Evolutionary conservation across 2,113 vertebrate genomes (phyloP).

Genomic region (Microcebus lehilahytsara): DNA sequence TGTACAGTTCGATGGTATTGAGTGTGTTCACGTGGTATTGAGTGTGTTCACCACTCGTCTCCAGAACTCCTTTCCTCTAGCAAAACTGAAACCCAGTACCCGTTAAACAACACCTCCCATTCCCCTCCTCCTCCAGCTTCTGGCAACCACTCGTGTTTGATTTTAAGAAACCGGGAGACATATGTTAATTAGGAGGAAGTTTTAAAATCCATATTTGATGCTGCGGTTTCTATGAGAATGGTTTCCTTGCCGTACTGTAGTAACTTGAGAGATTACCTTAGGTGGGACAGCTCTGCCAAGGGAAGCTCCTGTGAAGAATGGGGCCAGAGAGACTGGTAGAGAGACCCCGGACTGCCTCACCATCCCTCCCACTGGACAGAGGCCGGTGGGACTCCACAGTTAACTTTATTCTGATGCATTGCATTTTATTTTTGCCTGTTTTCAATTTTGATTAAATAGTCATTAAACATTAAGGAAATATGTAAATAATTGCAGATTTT

Average conservation of each 20-base stretch:
- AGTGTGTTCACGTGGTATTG: neutral
- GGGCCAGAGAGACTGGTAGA: neutral
- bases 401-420: neutral
- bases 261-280: neutral
- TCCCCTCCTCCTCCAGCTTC: neutral
- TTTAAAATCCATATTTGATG: neutral
- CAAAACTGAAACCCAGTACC: neutral
- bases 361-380: neutral
- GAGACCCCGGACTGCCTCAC: too few relatives aligned
- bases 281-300: neutral
- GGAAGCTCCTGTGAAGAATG: neutral
- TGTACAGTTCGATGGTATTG: accelerated
- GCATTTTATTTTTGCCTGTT: neutral
- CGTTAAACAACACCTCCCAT: neutral
- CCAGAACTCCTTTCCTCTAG: neutral
- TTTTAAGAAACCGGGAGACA: neutral
- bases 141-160: neutral
- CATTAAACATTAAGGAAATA: neutral
- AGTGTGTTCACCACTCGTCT: neutral
- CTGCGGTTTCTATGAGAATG: neutral
- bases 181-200: neutral
- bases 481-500: neutral
- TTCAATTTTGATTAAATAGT: neutral
- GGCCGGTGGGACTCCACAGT: neutral
- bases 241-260: neutral